Evolutionary conservation across 2,113 vertebrate genomes (phyloP).

Genomic region (Sinosuthora webbiana): DNA sequence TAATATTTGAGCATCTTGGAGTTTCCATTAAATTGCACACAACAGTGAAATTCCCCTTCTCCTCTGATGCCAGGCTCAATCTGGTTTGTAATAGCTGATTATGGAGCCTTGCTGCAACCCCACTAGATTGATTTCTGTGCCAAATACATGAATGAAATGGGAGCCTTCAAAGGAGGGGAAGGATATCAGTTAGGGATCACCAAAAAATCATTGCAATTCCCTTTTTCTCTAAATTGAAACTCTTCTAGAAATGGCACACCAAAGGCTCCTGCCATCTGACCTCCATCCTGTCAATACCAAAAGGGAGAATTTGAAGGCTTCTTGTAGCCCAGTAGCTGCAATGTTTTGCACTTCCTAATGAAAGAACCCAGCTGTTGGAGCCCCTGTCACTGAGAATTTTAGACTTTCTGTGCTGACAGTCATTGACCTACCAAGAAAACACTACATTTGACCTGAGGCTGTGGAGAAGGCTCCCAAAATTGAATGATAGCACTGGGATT

Average conservation of each 20-base stretch:
- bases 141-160: not conserved
- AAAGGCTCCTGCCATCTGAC: not conserved
- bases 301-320: not conserved
- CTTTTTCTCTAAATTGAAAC: slow-evolving; percentile 14
- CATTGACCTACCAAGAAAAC: too few relatives aligned
- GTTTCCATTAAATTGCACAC: not conserved
- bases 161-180: not conserved
- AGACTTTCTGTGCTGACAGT: too few relatives aligned
- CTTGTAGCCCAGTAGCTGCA: not conserved
- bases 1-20: not conserved
- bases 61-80: not conserved
- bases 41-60: not conserved
- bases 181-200: not conserved
- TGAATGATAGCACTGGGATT: too few relatives aligned
- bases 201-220: not conserved
- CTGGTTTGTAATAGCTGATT: not conserved
- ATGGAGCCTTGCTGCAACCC: not conserved
- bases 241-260: not conserved
- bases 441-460: too few relatives aligned
- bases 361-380: not conserved
- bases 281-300: not conserved
- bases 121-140: not conserved
- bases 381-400: too few relatives aligned
- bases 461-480: too few relatives aligned
- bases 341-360: not conserved